Conservation (phyloP, 2,113 vertebrate species). For the Sylvia atricapilla region DNA sequence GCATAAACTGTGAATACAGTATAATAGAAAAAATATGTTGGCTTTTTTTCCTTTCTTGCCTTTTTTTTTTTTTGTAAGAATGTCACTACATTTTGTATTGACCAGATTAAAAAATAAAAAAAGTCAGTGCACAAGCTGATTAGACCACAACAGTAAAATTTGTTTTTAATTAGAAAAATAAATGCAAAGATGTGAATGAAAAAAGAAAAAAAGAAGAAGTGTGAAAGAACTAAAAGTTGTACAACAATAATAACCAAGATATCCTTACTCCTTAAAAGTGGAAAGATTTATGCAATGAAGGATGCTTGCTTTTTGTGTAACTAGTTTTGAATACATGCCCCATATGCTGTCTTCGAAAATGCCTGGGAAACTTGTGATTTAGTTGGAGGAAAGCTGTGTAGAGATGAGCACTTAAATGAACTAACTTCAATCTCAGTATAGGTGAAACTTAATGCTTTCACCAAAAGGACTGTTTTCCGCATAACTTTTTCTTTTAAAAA, state of each 20-base stretch:
- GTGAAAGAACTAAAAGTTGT: neutral
- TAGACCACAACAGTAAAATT: neutral
- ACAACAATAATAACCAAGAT: neutral
- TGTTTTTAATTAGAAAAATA: neutral
- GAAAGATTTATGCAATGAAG: neutral
- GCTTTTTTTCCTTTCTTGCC: rapidly evolving
- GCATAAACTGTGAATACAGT: neutral
- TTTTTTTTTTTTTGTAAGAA: neutral
- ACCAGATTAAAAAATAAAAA: neutral
- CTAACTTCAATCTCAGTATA: neutral
- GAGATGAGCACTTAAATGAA: neutral
- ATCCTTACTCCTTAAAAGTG: neutral
- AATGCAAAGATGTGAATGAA: neutral
- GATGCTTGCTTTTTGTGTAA: neutral
- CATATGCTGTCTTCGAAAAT: neutral
- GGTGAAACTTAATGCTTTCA: neutral
- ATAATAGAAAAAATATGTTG: neutral
- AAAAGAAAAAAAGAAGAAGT: neutral
- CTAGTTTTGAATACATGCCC: neutral
- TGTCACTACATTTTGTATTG: neutral
- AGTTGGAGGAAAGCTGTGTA: neutral
- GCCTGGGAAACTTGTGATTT: neutral
- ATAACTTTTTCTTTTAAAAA: neutral
- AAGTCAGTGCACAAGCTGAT: neutral
- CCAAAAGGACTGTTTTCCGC: neutral